These are phyloP conservation scores for Pseudorhiza aurosa DNA, from an alignment of 30 jellyfish, hydroid and myxozoan species.

Conservation along the genomic window DNA sequence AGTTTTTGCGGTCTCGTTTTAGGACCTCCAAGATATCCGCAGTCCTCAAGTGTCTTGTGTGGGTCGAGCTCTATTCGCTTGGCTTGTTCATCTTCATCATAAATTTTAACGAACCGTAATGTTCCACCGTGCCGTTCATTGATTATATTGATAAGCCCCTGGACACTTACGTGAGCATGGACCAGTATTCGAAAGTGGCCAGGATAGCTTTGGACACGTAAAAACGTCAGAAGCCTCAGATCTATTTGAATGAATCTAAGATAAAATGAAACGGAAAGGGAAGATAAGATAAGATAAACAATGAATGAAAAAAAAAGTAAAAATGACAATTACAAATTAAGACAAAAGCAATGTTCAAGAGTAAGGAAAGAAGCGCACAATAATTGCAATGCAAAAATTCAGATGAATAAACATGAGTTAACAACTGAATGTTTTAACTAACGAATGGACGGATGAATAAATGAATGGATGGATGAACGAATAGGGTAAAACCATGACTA, in stretches of 20 bases:
- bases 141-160: constrained; percentile 55
- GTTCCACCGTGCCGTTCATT: constrained; percentile 63
- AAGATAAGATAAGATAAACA: too few relatives aligned
- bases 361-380: too few relatives aligned
- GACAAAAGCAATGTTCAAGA: too few relatives aligned
- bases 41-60: constrained; percentile 57
- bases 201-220: constrained; percentile 55
- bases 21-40: constrained; percentile 75
- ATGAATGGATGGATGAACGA: too few relatives aligned
- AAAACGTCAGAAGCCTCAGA: constrained; percentile 46
- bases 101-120: constrained; percentile 35
- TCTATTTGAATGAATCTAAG: constrained; percentile 65
- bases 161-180: constrained; percentile 70
- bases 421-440: too few relatives aligned
- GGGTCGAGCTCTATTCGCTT: constrained; percentile 38
- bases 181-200: constrained; percentile 65
- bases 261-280: background rate
- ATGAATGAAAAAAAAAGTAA: too few relatives aligned
- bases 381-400: too few relatives aligned
- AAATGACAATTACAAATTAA: too few relatives aligned
- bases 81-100: constrained; percentile 49
- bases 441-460: too few relatives aligned
- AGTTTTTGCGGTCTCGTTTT: constrained; percentile 57
- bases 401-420: too few relatives aligned
- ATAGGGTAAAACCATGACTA: too few relatives aligned